Evolutionary conservation across 2,888 invertebrate species (phyloP).

Genomic region (Tetranychus truncatus): DNA sequence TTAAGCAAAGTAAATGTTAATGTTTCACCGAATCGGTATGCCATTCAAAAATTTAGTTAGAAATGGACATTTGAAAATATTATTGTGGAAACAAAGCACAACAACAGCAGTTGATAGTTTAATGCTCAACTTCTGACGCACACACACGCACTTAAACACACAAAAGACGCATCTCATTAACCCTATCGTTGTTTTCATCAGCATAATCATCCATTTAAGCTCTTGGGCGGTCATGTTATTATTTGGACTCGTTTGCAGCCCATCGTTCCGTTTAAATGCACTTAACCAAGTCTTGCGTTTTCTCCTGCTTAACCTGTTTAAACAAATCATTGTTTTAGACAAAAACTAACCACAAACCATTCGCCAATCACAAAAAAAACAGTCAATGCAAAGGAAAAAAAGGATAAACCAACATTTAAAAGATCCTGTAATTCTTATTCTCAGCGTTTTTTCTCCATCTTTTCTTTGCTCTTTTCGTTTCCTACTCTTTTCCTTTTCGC

Average conservation of each 20-base stretch:
- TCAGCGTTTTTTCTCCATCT: not conserved
- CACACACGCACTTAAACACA: too few species aligned
- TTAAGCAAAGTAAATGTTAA: not conserved
- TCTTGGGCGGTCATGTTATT: not conserved
- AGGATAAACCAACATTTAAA: not conserved
- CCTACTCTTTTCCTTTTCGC: not conserved
- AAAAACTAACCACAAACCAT: not conserved
- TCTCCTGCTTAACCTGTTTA: not conserved
- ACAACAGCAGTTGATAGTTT: too few species aligned
- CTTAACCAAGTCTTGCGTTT: not conserved
- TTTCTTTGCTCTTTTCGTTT: not conserved
- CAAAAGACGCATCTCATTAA: not conserved
- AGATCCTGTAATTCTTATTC: not conserved
- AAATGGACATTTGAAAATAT: too few species aligned
- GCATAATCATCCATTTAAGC: not conserved
- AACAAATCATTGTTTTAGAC: not conserved
- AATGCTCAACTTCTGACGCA: too few species aligned
- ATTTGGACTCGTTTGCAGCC: not conserved
- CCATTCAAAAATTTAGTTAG: too few species aligned
- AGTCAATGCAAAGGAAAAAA: not conserved
- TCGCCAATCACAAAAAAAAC: not conserved
- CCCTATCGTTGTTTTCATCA: not conserved
- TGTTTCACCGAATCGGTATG: too few species aligned
- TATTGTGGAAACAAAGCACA: too few species aligned
- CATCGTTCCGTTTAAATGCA: not conserved